Conservation (phyloP, 92 coral and sea anemone genomes). For the Porites lobata region DNA sequence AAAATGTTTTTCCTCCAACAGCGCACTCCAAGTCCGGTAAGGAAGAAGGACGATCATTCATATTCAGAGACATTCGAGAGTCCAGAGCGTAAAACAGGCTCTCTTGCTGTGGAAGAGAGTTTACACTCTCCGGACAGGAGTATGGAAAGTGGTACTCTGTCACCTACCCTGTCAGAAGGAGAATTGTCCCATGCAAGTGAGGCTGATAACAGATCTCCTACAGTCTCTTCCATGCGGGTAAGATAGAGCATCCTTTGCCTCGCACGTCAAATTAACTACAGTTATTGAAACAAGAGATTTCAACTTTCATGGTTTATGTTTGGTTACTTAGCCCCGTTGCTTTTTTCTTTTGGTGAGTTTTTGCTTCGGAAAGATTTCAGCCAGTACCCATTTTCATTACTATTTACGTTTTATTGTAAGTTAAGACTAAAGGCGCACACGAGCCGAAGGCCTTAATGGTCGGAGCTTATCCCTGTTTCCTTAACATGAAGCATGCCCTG, state of each 20-base stretch:
- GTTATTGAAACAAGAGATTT: no score
- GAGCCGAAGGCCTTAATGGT: no score
- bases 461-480: no score
- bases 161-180: conserved; percentile 71
- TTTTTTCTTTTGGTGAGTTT: no score
- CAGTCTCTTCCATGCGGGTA: conserved; percentile 35
- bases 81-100: conserved; percentile 49
- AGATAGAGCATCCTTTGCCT: neutral
- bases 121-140: conserved; percentile 15
- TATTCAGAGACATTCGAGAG: conserved; percentile 79
- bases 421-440: no score
- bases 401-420: no score
- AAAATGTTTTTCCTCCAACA: conserved; percentile 11
- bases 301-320: no score
- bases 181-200: conserved; percentile 63
- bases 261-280: neutral
- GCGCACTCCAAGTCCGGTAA: conserved; percentile 75
- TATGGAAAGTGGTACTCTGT: conserved; percentile 51
- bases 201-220: conserved; percentile 11
- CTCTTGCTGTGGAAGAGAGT: conserved; percentile 23
- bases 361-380: no score
- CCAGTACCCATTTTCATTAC: neutral
- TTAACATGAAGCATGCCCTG: no score
- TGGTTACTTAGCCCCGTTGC: no score
- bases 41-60: conserved; percentile 44